phyloP scores from a whole-genome alignment of 2,888 invertebrate genomes.

The Epistrophe grossulariae region DNA sequence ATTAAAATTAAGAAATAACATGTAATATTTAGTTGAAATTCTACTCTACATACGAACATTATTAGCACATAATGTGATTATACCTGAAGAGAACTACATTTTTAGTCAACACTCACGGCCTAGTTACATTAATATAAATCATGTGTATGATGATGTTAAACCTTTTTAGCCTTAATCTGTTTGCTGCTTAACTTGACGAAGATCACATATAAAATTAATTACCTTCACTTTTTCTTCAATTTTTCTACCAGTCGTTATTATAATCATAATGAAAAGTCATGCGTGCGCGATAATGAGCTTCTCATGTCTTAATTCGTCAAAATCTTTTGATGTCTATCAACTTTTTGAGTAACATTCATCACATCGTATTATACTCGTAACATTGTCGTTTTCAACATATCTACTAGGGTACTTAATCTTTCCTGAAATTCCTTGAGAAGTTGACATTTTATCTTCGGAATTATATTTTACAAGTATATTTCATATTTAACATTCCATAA shows the following conservation, averaged over 20 bases:
- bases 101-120: neutral
- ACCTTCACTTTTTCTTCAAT: conserved; percentile 25
- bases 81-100: neutral
- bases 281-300: conserved; percentile 62
- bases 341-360: conserved; percentile 47
- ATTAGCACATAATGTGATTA: conserved; percentile 20
- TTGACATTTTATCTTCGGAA: conserved; percentile 34
- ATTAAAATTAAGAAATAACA: conserved; percentile 1
- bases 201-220: conserved; percentile 32
- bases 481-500: conserved; percentile 4
- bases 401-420: neutral
- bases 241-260: neutral
- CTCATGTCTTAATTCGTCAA: conserved; percentile 64
- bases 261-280: conserved; percentile 3
- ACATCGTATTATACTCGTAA: conserved; percentile 5
- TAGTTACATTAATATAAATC: conserved; percentile 13
- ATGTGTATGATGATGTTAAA: neutral
- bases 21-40: neutral
- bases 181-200: neutral
- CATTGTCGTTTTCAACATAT: conserved; percentile 25
- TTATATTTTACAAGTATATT: neutral
- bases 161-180: conserved; percentile 5
- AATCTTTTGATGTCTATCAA: conserved; percentile 43
- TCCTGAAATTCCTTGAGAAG: conserved; percentile 53
- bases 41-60: neutral